These are phyloP conservation scores for Rhyzopertha dominica DNA, from an alignment of 1,140 invertebrate genomes.

Conservation along the genomic window DNA sequence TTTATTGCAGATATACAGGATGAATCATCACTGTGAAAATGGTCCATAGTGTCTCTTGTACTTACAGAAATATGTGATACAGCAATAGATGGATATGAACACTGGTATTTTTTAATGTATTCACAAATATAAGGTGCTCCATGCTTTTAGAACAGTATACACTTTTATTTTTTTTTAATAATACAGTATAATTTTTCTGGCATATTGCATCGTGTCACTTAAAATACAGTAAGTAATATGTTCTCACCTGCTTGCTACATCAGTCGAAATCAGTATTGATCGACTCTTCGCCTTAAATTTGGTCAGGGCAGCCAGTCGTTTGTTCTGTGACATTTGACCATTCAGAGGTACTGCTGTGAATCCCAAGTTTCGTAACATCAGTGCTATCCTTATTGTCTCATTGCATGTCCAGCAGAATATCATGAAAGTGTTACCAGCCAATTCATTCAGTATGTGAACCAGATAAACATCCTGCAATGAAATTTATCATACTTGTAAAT, in stretches of 20 bases:
- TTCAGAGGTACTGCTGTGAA: slow-evolving; percentile 91
- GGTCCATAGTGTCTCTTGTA: too few relatives aligned
- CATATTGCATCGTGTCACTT: too few relatives aligned
- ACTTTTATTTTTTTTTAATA: too few relatives aligned
- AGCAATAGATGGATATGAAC: too few relatives aligned
- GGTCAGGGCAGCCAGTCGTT: slow-evolving; percentile 82
- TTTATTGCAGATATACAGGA: too few relatives aligned
- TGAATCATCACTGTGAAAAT: too few relatives aligned
- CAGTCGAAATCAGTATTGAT: slow-evolving; percentile 91
- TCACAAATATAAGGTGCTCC: too few relatives aligned
- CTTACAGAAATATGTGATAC: too few relatives aligned
- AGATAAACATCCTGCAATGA: slow-evolving; percentile 91
- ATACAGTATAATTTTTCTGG: too few relatives aligned
- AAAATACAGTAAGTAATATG: too few relatives aligned
- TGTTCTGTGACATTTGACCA: slow-evolving; percentile 96
- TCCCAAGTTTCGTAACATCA: slow-evolving; percentile 84
- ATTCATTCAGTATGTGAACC: slow-evolving; percentile 92
- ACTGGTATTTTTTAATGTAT: too few relatives aligned
- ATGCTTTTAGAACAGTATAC: too few relatives aligned
- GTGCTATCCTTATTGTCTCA: slow-evolving; percentile 80
- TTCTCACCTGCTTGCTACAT: slow-evolving; percentile 92
- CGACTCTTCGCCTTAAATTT: slow-evolving; percentile 89
- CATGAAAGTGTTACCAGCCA: slow-evolving; percentile 95
- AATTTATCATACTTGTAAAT: slow-evolving; percentile 4
- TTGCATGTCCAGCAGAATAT: slow-evolving; percentile 95